Base-by-base conservation (phyloP, 2,113 vertebrate genomes). In the Pedetes capensis region DNA sequence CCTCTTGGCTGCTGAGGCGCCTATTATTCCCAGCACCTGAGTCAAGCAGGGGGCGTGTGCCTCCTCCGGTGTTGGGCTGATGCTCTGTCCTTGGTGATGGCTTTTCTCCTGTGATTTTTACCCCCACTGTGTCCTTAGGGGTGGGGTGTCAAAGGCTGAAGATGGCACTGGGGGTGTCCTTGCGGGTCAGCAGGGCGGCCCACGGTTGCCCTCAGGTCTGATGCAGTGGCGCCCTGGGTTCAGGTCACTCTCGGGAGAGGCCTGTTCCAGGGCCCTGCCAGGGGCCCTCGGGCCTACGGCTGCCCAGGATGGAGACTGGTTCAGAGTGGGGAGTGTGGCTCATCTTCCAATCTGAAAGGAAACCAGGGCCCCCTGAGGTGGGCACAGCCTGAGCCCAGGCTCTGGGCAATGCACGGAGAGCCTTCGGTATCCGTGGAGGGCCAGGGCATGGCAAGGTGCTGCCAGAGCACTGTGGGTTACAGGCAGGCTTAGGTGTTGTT, bases 1-100 rank as follows among this genome's bases (percentile, higher is more conserved):
- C 98, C 97, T 95, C 97, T 96, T 89, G 94, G 96, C 96, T 94
- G 93, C 88, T 92, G 94, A 96, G 88, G 18, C 79, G 44, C 94
- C 96, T 81, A 94, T 96, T 97, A 89, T 97, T 97, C 95, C 94
- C 34, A 59, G 87, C 34, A 61, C 89, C 3, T 2, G n/a, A 93
- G 97, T 96, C 85, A 86, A 89, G 95, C 78, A 93, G 66, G 53
- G 55, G 34, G 63, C 6, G 2, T 2, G 2, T 47, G n/a, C 75
- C 76, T 91, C 53, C 53, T 25, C 37, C 18, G 23, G 69, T 74
- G 29, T 79, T 83, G 83, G 75, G 79, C 96, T 72, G 63, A 91
- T 75, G 84, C 90, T 78, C 71, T 89, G 66, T 85, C 47, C 71
- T 61, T 74, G 12, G 42, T 78, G 66, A 0, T 2, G 4, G 44